Conservation (phyloP, 2,113 vertebrate species). For the Tenebrosternarchus preto region DNA sequence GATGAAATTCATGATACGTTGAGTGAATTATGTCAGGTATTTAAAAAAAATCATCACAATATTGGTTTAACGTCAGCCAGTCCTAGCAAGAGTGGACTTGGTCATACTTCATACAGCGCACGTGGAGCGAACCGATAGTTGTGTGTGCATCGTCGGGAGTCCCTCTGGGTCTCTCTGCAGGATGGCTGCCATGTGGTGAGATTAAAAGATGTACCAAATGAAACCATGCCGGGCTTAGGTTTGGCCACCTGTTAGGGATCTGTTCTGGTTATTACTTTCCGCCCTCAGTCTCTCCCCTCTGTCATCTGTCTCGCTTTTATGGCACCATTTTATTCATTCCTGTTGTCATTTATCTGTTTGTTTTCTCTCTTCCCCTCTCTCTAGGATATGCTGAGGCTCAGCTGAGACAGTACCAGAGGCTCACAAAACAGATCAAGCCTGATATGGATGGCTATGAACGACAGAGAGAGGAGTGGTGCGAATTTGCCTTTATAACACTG, state of each 20-base stretch:
- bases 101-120: background rate
- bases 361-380: background rate
- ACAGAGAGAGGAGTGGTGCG: constrained; percentile 85
- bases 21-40: no score
- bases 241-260: constrained; percentile 60
- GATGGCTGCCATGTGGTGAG: constrained; percentile 65
- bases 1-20: no score
- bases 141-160: background rate
- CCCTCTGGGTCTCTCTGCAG: constrained; percentile 37
- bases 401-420: constrained; percentile 90
- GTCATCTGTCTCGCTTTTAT: background rate
- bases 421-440: constrained; percentile 92
- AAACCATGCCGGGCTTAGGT: constrained; percentile 16
- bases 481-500: background rate
- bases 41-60: no score
- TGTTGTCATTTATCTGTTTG: background rate
- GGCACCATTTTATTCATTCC: constrained; percentile 16
- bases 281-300: constrained; percentile 14
- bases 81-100: background rate
- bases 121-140: background rate
- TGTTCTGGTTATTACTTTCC: constrained; percentile 60
- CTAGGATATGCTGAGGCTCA: constrained; percentile 95
- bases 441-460: constrained; percentile 87
- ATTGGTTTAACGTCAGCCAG: no score
- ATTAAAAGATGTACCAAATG: constrained; percentile 49